phyloP scores from a whole-genome alignment of 2,797 vertebrate species.

The Lepidocolaptes lacrymiger region DNA sequence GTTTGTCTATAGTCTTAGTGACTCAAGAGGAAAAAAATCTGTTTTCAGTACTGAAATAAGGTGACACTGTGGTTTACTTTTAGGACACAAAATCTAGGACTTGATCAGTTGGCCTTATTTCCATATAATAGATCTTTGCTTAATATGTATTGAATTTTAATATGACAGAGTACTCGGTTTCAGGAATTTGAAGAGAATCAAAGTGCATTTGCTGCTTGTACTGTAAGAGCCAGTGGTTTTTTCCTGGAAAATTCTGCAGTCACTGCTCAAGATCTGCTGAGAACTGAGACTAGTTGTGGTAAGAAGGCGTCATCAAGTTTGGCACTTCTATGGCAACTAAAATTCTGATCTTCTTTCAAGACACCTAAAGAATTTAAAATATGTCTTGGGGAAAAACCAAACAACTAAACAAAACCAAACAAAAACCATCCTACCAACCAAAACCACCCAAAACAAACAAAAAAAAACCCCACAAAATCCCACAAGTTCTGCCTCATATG shows the following conservation, averaged over 20 bases:
- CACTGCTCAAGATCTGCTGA: background rate
- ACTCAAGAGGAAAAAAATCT: background rate
- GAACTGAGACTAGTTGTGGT: constrained; percentile 20
- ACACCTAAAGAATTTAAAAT: constrained; percentile 3
- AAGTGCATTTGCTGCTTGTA: background rate
- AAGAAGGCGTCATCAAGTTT: constrained; percentile 23
- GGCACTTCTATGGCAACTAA: constrained; percentile 7
- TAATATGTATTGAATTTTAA: background rate
- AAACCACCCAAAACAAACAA: no score
- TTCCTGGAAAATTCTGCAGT: constrained; percentile 12
- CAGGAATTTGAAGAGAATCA: background rate
- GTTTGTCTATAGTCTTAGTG: background rate
- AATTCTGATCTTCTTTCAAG: constrained; percentile 6
- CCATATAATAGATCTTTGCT: background rate
- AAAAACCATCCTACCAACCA: no score
- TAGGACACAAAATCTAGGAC: background rate
- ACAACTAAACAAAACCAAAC: no score
- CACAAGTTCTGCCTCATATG: background rate
- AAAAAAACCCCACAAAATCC: no score
- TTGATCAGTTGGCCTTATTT: background rate
- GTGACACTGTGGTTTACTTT: background rate
- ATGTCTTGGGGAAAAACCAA: background rate
- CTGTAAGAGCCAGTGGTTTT: constrained; percentile 12
- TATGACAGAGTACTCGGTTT: background rate
- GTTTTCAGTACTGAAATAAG: background rate